Conservation (phyloP, 2,888 invertebrate species). For the Amblyjoppa proteus region DNA sequence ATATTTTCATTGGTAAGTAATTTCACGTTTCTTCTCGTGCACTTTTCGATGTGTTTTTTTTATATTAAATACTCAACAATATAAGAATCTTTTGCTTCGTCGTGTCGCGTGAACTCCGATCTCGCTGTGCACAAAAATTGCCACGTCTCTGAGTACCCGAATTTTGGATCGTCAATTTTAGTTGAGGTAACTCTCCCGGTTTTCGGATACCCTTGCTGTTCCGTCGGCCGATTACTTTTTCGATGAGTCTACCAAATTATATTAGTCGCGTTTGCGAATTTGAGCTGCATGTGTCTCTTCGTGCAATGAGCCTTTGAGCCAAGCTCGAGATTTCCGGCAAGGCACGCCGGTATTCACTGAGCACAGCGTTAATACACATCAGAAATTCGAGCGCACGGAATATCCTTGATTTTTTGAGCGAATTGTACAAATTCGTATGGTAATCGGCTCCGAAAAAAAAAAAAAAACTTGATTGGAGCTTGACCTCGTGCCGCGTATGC, state of each 20-base stretch:
- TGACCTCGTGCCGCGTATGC: slow-evolving; percentile 56
- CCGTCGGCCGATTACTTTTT: neutral
- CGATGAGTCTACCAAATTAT: neutral
- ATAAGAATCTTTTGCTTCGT: neutral
- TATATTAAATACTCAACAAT: too few relatives aligned
- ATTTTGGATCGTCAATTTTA: neutral
- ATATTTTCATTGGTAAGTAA: slow-evolving; percentile 68
- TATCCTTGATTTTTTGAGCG: neutral
- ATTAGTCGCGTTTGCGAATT: neutral
- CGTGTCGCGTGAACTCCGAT: neutral
- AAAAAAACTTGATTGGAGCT: neutral
- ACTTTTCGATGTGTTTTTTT: slow-evolving; percentile 14
- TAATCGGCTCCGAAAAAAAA: neutral
- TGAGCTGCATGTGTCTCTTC: neutral
- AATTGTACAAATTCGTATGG: neutral
- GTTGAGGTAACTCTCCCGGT: neutral
- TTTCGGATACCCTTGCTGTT: neutral
- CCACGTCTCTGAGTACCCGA: slow-evolving; percentile 48
- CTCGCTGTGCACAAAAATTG: slow-evolving; percentile 25
- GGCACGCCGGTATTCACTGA: neutral
- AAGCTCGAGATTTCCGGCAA: neutral
- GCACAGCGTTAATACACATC: neutral
- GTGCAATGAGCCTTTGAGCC: neutral
- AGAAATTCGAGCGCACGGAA: neutral
- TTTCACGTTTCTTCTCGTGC: neutral